Base-by-base conservation (phyloP, 2,888 invertebrate species). In the Smittia sp. region DNA sequence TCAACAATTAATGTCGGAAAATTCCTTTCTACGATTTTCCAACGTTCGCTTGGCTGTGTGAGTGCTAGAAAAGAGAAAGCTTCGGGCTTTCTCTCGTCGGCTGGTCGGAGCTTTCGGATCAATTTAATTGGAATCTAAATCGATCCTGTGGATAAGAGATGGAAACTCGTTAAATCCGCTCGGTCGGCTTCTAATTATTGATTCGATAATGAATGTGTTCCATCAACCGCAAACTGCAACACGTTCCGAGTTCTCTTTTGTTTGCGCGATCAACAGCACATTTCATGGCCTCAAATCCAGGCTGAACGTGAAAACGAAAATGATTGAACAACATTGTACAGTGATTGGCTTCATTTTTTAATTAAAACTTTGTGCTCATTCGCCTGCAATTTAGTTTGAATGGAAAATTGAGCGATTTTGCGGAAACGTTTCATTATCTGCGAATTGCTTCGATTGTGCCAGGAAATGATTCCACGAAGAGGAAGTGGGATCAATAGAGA, bases 1-100 rank as follows among this genome's bases (percentile, higher is more conserved):
- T 68, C 68, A 68, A 68, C 68, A 68, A 46, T 68, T 68, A n/a
- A n/a, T 52, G 38, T 38, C 15, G 7, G 18, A 66, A 4, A 66
- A 18, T 52, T 52, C 15, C 7, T 9, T 15, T 52, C 52, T 9
- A 52, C 13, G 4, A 11, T 52, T 9, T 52, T 52, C 15, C 15
- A n/a, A n/a, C 7, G n/a, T 39, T 18, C 15, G 13, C 39, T 67
- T 22, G 27, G 0, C 15, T 25, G 70, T 70, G 32, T 70, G 46
- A 70, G 70, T 70, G 70, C 70, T 70, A 58, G 70, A 70, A 68
- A 62, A 24, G 22, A 24, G 6, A 24, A 62, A 52, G 15, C 39
- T 54, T 9, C 7, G 15, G 15, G 18, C 18, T 52, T 15, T 22
- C 62, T 24, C 20, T 22, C 62, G 18, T 4, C 24, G 20, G 11